These are phyloP conservation scores for Rhinophrynus dorsalis DNA, from an alignment of 2,797 vertebrate species.

Conservation along the genomic window DNA sequence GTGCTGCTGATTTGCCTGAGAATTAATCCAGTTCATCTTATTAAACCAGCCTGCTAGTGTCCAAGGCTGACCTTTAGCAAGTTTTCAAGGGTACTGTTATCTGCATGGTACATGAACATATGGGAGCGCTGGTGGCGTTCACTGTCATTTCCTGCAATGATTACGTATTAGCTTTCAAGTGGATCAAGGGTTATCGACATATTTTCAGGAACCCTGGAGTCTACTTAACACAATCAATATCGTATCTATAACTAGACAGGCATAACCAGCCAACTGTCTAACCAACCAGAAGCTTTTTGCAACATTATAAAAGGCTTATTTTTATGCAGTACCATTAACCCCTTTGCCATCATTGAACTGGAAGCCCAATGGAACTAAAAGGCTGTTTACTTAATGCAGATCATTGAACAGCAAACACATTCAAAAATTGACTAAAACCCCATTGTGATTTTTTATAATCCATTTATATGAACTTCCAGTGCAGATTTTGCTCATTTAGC, in stretches of 20 bases:
- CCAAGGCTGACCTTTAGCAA: constrained; percentile 4
- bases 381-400: neutral
- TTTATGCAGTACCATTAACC: constrained; percentile 6
- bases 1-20: too few species aligned
- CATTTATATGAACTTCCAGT: neutral
- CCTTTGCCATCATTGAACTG: neutral
- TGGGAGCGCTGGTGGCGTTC: neutral
- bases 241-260: constrained; percentile 55
- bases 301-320: constrained; percentile 9
- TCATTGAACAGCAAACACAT: neutral
- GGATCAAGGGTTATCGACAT: constrained; percentile 56
- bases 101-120: neutral
- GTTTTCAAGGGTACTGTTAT: constrained; percentile 2
- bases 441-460: neutral
- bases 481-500: neutral
- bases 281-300: neutral
- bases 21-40: too few species aligned
- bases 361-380: neutral
- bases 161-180: constrained; percentile 63
- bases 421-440: neutral
- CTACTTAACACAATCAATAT: constrained; percentile 52
- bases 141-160: constrained; percentile 33
- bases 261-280: neutral
- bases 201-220: constrained; percentile 41
- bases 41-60: too few species aligned